Evolutionary conservation across 2,888 invertebrate genomes (phyloP).

Genomic region (Cheilosia variabilis): DNA sequence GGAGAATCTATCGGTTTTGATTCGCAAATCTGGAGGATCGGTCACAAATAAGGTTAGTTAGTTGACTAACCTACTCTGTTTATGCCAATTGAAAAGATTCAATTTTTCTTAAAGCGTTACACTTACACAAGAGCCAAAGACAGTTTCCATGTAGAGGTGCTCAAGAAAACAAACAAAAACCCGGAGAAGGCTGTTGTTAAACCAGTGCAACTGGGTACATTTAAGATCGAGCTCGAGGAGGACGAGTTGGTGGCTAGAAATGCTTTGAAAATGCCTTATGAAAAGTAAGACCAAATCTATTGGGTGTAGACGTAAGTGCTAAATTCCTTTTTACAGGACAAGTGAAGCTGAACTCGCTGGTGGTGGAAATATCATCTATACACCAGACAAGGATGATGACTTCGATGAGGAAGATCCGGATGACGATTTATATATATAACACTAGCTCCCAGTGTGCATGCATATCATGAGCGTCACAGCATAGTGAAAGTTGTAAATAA

Average conservation of each 20-base stretch:
- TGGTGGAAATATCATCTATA: conserved; percentile 88
- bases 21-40: conserved; percentile 80
- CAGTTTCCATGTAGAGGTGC: conserved; percentile 78
- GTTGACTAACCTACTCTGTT: neutral
- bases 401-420: conserved; percentile 95
- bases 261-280: conserved; percentile 83
- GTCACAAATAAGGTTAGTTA: conserved; percentile 78
- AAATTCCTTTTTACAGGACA: conserved; percentile 78
- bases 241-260: conserved; percentile 83
- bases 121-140: conserved; percentile 78
- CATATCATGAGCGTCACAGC: neutral
- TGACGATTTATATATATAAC: conserved; percentile 90
- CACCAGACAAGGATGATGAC: conserved; percentile 91
- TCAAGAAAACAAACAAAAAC: conserved; percentile 44
- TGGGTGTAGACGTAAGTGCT: neutral
- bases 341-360: conserved; percentile 85
- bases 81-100: no score
- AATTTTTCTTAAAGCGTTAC: conserved; percentile 76
- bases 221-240: conserved; percentile 83
- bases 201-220: conserved; percentile 78
- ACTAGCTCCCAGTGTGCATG: neutral
- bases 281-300: conserved; percentile 78
- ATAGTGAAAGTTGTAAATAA: conserved; percentile 39
- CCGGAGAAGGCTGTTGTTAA: conserved; percentile 54
- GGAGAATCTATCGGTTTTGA: conserved; percentile 78